Conservation (phyloP, 2,888 invertebrate species). For the Synergus japonicus region DNA sequence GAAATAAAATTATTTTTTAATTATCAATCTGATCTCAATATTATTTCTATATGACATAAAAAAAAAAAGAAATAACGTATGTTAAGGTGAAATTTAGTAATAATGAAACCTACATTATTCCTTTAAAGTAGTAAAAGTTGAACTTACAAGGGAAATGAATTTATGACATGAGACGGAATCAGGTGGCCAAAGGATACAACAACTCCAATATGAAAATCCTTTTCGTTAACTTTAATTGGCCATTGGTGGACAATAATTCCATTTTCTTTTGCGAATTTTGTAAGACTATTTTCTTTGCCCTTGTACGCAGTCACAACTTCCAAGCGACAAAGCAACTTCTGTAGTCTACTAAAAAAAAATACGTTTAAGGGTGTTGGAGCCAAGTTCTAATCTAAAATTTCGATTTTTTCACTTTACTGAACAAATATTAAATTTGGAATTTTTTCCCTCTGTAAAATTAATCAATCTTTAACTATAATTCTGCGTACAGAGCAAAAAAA, state of each 20-base stretch:
- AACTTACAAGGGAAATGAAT: conserved; percentile 89
- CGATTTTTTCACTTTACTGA: no score
- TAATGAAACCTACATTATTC: background rate
- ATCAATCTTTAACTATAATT: no score
- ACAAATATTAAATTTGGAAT: no score
- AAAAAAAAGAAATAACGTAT: background rate
- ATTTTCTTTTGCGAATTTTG: conserved; percentile 83
- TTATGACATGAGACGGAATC: conserved; percentile 87
- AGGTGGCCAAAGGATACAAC: conserved; percentile 96
- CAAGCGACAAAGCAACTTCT: conserved; percentile 79
- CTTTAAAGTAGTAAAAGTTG: conserved; percentile 43
- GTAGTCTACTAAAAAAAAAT: conserved; percentile 78
- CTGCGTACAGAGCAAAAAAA: no score
- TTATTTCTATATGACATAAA: background rate
- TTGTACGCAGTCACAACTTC: conserved; percentile 86
- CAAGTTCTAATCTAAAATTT: background rate
- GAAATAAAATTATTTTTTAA: conserved; percentile 63
- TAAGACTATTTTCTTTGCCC: conserved; percentile 82
- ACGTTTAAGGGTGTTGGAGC: background rate
- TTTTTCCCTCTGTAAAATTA: no score
- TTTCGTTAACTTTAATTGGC: conserved; percentile 79
- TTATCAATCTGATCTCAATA: background rate
- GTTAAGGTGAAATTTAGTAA: conserved; percentile 29
- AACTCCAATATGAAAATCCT: conserved; percentile 89
- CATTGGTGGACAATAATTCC: conserved; percentile 83